These are phyloP conservation scores for Eupithecia subumbrata DNA, from an alignment of 2,888 invertebrate species.

Conservation along the genomic window DNA sequence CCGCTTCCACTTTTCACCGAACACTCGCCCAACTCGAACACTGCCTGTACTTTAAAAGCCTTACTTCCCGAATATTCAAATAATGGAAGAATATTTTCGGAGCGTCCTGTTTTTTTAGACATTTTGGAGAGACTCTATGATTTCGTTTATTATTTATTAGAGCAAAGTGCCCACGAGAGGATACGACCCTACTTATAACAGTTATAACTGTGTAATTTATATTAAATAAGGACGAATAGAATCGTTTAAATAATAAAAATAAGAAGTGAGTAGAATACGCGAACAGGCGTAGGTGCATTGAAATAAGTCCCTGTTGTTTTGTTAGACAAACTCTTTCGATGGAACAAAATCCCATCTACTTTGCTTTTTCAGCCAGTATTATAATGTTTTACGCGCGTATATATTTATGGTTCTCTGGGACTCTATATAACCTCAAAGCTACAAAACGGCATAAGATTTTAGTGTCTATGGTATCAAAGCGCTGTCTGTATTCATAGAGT, in stretches of 20 bases:
- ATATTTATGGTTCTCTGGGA: no score
- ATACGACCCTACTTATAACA: neutral
- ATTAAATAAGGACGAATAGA: neutral
- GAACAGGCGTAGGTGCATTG: neutral
- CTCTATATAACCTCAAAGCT: no score
- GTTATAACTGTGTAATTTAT: neutral
- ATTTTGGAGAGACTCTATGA: constrained; percentile 1
- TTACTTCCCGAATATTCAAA: neutral
- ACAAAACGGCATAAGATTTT: no score
- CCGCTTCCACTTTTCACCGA: neutral
- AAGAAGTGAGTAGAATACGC: neutral
- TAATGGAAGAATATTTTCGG: neutral
- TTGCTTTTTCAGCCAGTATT: no score
- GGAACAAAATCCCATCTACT: no score
- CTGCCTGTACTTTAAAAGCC: neutral
- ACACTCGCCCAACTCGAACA: neutral
- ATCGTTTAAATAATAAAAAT: neutral
- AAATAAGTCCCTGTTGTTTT: neutral
- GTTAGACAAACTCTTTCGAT: neutral
- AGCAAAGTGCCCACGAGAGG: neutral
- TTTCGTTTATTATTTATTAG: neutral
- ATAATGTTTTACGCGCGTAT: no score
- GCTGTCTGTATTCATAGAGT: no score
- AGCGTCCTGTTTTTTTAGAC: neutral
- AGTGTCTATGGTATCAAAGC: no score